Evolutionary conservation across 2,797 vertebrate species (phyloP).

Genomic region (Protosalanx chinensis): DNA sequence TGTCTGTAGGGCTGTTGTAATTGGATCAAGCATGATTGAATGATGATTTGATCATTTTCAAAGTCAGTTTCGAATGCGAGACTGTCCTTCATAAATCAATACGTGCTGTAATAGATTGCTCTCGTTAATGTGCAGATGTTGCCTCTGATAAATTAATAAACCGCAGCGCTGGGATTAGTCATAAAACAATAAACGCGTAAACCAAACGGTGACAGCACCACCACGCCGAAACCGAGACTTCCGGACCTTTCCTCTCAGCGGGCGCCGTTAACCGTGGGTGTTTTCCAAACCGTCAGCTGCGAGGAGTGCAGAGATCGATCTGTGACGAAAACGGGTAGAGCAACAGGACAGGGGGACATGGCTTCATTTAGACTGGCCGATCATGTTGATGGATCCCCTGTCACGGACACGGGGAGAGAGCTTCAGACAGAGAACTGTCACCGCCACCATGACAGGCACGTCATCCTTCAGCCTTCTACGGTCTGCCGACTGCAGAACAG

Average conservation of each 20-base stretch:
- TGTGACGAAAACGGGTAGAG: neutral
- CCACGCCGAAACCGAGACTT: neutral
- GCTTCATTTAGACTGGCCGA: slow-evolving; percentile 6
- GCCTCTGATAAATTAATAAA: neutral
- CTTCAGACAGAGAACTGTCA: slow-evolving; percentile 6
- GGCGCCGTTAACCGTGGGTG: neutral
- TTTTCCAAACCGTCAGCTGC: neutral
- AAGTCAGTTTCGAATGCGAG: neutral
- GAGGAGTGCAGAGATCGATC: slow-evolving; percentile 5
- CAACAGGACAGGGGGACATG: neutral
- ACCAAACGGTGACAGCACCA: too few relatives aligned
- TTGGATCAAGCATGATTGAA: neutral
- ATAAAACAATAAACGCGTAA: too few relatives aligned
- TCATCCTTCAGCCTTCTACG: slow-evolving; percentile 3
- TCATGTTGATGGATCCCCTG: slow-evolving; percentile 7
- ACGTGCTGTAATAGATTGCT: neutral
- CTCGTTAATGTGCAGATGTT: neutral
- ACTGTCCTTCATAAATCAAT: neutral
- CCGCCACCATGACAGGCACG: slow-evolving; percentile 13
- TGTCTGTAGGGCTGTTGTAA: neutral
- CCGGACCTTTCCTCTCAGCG: neutral
- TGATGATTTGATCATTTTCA: slow-evolving; percentile 1
- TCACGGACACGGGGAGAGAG: slow-evolving; percentile 13
- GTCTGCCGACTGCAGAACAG: neutral
- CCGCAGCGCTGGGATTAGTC: too few relatives aligned